These are phyloP conservation scores for Danionella cerebrum DNA, from an alignment of 2,113 vertebrate genomes.

Conservation along the genomic window DNA sequence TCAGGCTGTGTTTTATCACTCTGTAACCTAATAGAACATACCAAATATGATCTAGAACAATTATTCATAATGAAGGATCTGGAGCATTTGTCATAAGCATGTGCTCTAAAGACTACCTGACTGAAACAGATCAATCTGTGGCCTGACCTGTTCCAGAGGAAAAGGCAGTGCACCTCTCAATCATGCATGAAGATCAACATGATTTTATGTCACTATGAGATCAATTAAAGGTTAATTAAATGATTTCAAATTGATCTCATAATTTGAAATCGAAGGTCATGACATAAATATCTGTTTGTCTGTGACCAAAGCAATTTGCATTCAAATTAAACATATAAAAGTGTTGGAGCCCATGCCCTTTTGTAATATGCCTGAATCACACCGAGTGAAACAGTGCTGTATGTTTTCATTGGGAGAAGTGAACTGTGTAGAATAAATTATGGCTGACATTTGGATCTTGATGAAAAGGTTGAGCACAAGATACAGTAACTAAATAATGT, in stretches of 20 bases:
- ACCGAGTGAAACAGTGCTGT: conserved; percentile 35
- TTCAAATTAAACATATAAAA: conserved; percentile 31
- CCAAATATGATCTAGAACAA: too few relatives aligned
- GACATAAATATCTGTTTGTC: conserved; percentile 51
- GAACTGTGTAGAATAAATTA: conserved; percentile 46
- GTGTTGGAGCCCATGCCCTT: conserved; percentile 30
- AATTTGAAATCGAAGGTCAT: conserved; percentile 53
- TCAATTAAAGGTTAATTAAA: conserved; percentile 51
- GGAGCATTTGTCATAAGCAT: not conserved
- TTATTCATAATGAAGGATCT: too few relatives aligned
- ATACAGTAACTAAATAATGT: conserved; percentile 55
- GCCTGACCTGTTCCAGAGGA: conserved; percentile 13
- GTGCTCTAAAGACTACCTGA: conserved; percentile 1
- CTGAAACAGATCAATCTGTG: conserved; percentile 26
- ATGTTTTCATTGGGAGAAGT: conserved; percentile 46
- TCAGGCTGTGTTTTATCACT: too few relatives aligned
- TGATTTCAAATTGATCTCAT: conserved; percentile 49
- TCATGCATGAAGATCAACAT: not conserved
- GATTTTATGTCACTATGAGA: conserved; percentile 33
- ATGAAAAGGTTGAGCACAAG: conserved; percentile 61
- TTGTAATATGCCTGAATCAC: conserved; percentile 29
- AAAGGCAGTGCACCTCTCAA: conserved; percentile 4
- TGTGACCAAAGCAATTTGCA: conserved; percentile 21
- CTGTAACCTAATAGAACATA: too few relatives aligned
- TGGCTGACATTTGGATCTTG: conserved; percentile 60